These are phyloP conservation scores for Podarcis raffonei DNA, from an alignment of 2,113 vertebrate species.

Conservation along the genomic window DNA sequence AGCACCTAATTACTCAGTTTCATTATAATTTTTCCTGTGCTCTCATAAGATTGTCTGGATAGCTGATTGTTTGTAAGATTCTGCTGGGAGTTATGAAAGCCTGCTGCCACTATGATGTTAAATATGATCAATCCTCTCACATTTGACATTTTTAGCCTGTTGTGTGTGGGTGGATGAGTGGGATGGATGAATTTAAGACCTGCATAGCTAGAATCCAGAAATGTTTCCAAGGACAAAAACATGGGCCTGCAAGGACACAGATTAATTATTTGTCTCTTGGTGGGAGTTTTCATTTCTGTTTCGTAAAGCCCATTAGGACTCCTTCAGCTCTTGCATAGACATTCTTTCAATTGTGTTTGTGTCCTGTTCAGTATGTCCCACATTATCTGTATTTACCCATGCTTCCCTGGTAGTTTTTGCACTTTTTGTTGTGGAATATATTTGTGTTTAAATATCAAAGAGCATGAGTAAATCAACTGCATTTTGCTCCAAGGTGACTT, in stretches of 20 bases:
- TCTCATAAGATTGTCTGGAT: not conserved
- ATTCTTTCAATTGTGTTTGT: not conserved
- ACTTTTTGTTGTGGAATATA: not conserved
- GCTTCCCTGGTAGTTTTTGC: not conserved
- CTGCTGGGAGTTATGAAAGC: not conserved
- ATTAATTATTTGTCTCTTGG: accelerated
- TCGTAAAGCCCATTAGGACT: not conserved
- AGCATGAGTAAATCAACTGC: not conserved
- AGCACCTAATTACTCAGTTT: not conserved
- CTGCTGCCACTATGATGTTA: not conserved
- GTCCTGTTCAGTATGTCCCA: not conserved
- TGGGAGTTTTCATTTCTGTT: conserved; percentile 22
- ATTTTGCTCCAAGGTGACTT: not conserved
- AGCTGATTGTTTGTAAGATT: not conserved
- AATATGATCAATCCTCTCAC: not conserved
- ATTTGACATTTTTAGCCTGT: not conserved
- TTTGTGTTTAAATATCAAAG: not conserved
- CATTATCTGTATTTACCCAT: not conserved
- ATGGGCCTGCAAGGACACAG: not conserved
- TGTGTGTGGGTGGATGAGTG: not conserved
- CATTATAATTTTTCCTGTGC: not conserved
- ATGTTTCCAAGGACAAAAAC: not conserved
- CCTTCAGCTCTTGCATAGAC: not conserved
- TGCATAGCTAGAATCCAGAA: conserved; percentile 4
- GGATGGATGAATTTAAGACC: conserved; percentile 3